These are phyloP conservation scores for Rhopalosiphum padi DNA, from an alignment of 1,140 invertebrate species.

Conservation along the genomic window DNA sequence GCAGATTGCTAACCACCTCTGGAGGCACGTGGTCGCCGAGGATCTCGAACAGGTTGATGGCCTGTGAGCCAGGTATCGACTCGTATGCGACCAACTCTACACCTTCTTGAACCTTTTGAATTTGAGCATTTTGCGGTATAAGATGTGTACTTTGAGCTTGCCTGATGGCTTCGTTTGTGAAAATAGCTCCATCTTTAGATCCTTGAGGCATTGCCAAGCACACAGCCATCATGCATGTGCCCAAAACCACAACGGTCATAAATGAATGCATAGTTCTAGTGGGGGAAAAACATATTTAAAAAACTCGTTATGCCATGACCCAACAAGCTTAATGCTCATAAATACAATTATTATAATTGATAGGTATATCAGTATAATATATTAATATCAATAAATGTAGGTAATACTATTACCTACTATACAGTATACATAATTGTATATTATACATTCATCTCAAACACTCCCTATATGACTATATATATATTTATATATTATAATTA, in stretches of 20 bases:
- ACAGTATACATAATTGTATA: not conserved
- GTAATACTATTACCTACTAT: not conserved
- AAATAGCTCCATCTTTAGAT: slow-evolving; percentile 75
- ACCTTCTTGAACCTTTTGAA: slow-evolving; percentile 84
- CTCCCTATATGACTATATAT: not conserved
- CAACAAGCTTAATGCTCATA: not conserved
- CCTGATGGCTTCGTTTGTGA: slow-evolving; percentile 83
- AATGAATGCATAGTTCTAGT: slow-evolving; percentile 31
- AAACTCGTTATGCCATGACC: not conserved
- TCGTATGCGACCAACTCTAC: slow-evolving; percentile 83
- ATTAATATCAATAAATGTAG: not conserved
- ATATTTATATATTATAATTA: too few species aligned
- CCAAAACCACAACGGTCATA: slow-evolving; percentile 30
- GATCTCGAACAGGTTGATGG: slow-evolving; percentile 81
- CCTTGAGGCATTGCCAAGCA: slow-evolving; percentile 68
- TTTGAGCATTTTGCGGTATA: slow-evolving; percentile 83
- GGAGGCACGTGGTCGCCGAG: slow-evolving; percentile 81
- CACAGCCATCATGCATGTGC: slow-evolving; percentile 32
- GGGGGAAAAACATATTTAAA: not conserved
- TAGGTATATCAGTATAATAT: not conserved
- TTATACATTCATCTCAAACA: not conserved
- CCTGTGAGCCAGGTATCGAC: slow-evolving; percentile 81
- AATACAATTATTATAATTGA: not conserved
- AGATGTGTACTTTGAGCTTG: slow-evolving; percentile 83
- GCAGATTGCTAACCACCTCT: slow-evolving; percentile 86